Evolutionary conservation across 2,797 vertebrate species (phyloP).

Genomic region (Serranus cabrilla): DNA sequence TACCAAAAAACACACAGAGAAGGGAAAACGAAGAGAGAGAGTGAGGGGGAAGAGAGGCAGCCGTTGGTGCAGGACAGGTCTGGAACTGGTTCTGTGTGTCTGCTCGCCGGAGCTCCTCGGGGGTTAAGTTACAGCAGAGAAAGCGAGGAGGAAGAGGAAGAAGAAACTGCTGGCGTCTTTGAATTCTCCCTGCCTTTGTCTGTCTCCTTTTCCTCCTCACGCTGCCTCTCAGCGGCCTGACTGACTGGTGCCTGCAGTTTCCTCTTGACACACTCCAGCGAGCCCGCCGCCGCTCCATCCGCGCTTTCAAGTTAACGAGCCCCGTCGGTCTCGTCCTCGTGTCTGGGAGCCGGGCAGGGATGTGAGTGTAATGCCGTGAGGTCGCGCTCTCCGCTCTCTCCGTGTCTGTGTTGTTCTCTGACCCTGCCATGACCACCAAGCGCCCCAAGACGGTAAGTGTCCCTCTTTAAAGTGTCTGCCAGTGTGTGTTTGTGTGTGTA

Average conservation of each 20-base stretch:
- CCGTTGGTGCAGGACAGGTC: constrained; percentile 68
- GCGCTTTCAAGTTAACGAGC: constrained; percentile 74
- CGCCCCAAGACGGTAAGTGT: constrained; percentile 73
- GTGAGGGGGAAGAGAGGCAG: constrained; percentile 51
- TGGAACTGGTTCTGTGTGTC: constrained; percentile 79
- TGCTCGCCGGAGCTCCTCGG: constrained; percentile 57
- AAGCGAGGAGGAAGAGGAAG: constrained; percentile 64
- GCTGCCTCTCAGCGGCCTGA: constrained; percentile 42
- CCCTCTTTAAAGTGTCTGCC: constrained; percentile 29
- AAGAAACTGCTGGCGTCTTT: constrained; percentile 72
- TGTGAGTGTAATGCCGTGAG: constrained; percentile 50
- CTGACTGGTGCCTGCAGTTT: constrained; percentile 65
- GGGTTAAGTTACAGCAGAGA: constrained; percentile 78
- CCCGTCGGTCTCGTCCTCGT: constrained; percentile 53
- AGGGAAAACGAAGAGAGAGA: constrained; percentile 49
- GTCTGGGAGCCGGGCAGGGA: constrained; percentile 56
- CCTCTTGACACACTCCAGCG: constrained; percentile 65
- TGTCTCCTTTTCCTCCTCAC: constrained; percentile 34
- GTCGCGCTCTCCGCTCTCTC: constrained; percentile 42
- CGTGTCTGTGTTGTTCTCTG: constrained; percentile 54
- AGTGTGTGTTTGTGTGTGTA: not conserved
- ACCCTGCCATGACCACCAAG: constrained; percentile 65
- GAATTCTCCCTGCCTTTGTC: constrained; percentile 61
- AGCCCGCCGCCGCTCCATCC: constrained; percentile 43
- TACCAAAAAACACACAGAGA: constrained; percentile 66